Base-by-base conservation (phyloP, 2,113 vertebrate genomes). In the Dasypus novemcinctus region DNA sequence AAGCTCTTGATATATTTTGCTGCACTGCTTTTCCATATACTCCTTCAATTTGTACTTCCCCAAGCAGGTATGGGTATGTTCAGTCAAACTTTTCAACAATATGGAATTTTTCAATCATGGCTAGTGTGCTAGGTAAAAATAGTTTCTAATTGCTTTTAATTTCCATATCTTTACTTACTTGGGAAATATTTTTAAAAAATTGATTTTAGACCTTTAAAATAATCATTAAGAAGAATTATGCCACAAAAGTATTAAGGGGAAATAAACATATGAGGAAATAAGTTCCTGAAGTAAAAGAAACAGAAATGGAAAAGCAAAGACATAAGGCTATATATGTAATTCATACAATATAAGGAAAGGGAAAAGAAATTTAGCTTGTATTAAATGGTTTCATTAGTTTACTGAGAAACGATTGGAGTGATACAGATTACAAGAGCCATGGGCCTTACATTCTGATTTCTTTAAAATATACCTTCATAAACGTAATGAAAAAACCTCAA, bases 101-200 rank as follows among this genome's bases (percentile, higher is more conserved):
- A 15, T 5, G 7, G 46, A 12, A 43, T 72, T 96, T 84, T 72
- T 79, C 13, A 54, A 5, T 68, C 64, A 83, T 66, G 43, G 11
- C 61, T 81, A 31, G 21, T 38, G 10, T 23, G 64, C 61, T 59
- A 88, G 49, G 38, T 64, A 43, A 79, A 88, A 83, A 17, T 36
- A 87, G 36, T 61, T 64, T 66, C 33, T 52, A 93, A 66, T 2
- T 91, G 63, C 11, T 78, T 59, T 91, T 75, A 91, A 21, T 92
- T 38, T 87, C 12, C 69, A 36, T 92, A 54, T 95, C 59, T 83
- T 83, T 63, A 92, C 52, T 95, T 83, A 63, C 13, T 74, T 75
- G 31, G 54, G 33, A 94, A 71, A 86, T 64, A 52, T 29, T 76
- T 76, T 6, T 0, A 31, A 72, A 75, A 21, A 63, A 13, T 41